Conservation (phyloP, 2,888 invertebrate species). For the Emmelina monodactyla region DNA sequence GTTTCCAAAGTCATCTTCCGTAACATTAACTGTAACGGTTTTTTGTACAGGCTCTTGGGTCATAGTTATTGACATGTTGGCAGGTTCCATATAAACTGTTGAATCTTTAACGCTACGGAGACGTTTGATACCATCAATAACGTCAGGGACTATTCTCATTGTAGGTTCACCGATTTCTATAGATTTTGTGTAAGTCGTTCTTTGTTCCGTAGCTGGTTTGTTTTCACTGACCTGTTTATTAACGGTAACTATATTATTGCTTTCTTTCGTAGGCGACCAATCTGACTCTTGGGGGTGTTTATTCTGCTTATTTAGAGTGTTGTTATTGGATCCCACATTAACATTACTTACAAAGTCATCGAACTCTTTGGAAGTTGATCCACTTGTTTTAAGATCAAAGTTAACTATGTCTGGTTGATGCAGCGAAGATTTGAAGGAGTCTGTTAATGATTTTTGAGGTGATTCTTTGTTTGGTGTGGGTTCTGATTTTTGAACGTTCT, state of each 20-base stretch:
- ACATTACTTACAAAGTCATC: conserved; percentile 60
- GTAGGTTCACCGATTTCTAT: conserved; percentile 55
- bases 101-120: conserved; percentile 41
- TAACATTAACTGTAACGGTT: conserved; percentile 56
- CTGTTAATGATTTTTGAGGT: conserved; percentile 42
- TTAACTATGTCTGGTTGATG: conserved; percentile 62
- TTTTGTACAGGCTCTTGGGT: conserved; percentile 58
- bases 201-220: conserved; percentile 31
- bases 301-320: conserved; percentile 43
- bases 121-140: conserved; percentile 47
- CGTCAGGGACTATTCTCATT: conserved; percentile 45
- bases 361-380: conserved; percentile 37
- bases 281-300: conserved; percentile 34
- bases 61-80: conserved; percentile 50
- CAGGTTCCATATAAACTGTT: conserved; percentile 55
- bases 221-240: conserved; percentile 37
- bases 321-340: conserved; percentile 53
- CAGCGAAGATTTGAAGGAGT: conserved; percentile 45
- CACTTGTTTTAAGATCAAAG: conserved; percentile 46
- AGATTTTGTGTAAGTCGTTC: conserved; percentile 53
- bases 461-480: conserved; percentile 33
- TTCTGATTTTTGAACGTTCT: conserved; percentile 32
- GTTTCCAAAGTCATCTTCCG: conserved; percentile 57
- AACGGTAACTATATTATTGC: conserved; percentile 52
- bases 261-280: conserved; percentile 42